These are phyloP conservation scores for Prostheceraeus crozeri DNA, from an alignment of 2,888 invertebrate genomes.

Conservation along the genomic window DNA sequence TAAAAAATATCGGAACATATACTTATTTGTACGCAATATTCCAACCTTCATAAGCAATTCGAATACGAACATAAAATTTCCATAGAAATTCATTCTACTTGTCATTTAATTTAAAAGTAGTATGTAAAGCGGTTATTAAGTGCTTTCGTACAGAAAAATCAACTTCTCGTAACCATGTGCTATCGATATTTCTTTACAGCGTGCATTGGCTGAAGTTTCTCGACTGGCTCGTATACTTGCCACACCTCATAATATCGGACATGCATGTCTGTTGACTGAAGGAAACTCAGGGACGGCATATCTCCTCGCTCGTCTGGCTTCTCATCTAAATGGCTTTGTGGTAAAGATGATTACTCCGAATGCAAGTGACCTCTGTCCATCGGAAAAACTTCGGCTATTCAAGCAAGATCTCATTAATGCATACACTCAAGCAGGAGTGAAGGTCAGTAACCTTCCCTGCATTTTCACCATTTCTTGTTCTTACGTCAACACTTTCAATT, in stretches of 20 bases:
- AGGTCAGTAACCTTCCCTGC: constrained; percentile 44
- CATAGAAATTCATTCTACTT: no score
- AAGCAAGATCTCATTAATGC: constrained; percentile 52
- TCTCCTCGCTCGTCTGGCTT: constrained; percentile 49
- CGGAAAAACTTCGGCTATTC: constrained; percentile 49
- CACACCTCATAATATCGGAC: constrained; percentile 53
- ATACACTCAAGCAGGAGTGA: constrained; percentile 53
- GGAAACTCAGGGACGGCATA: constrained; percentile 50
- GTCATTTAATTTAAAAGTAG: no score
- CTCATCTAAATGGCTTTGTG: constrained; percentile 51
- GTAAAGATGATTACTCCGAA: constrained; percentile 49
- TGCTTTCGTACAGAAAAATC: no score
- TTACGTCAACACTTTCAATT: neutral
- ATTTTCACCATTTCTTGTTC: neutral
- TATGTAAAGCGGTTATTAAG: no score
- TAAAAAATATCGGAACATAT: no score
- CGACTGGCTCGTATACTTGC: constrained; percentile 51
- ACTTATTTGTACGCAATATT: no score
- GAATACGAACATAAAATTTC: no score
- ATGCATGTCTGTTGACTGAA: constrained; percentile 51
- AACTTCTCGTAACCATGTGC: no score
- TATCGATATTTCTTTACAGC: no score
- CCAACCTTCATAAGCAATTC: no score
- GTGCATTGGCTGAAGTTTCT: constrained; percentile 46
- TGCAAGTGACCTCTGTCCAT: constrained; percentile 42